A percentile compares a stretch with the other conserved stretches of the same genome.
phyloP scores from a whole-genome alignment of 2,888 invertebrate species.

The Lepidocyrtinus sp. region DNA sequence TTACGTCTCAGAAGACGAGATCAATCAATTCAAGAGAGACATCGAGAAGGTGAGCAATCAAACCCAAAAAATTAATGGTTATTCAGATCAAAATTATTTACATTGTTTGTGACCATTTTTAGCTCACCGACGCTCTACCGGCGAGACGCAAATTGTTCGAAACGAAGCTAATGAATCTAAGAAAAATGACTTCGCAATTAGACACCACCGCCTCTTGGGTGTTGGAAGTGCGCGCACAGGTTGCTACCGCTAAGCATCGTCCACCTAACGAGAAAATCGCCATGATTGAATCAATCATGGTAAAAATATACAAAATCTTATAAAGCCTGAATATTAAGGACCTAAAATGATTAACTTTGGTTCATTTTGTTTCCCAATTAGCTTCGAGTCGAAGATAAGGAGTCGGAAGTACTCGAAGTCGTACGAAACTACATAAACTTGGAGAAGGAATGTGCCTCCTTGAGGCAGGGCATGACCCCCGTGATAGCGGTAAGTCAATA shows the following conservation, averaged over 20 bases:
- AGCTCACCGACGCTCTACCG: slow-evolving; percentile 72
- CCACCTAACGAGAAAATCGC: slow-evolving; percentile 64
- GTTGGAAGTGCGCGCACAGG: slow-evolving; percentile 72
- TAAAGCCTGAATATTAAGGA: too few relatives aligned
- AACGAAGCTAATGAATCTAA: slow-evolving; percentile 76
- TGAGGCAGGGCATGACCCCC: slow-evolving; percentile 74
- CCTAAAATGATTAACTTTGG: neutral
- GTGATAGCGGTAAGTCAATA: slow-evolving; percentile 73
- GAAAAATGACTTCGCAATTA: slow-evolving; percentile 76
- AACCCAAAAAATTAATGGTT: neutral
- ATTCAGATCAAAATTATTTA: neutral
- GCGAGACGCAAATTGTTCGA: slow-evolving; percentile 77
- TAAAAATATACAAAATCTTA: too few relatives aligned
- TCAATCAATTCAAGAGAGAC: slow-evolving; percentile 61
- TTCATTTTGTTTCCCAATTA: slow-evolving; percentile 53
- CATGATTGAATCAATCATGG: slow-evolving; percentile 64
- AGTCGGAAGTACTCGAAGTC: slow-evolving; percentile 78
- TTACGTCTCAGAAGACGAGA: slow-evolving; percentile 64
- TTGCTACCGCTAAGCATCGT: slow-evolving; percentile 68
- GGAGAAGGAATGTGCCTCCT: slow-evolving; percentile 75
- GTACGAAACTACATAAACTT: slow-evolving; percentile 79
- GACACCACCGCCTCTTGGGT: slow-evolving; percentile 76
- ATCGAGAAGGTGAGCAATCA: slow-evolving; percentile 32
- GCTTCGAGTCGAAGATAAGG: slow-evolving; percentile 75
- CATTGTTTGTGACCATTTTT: neutral